Evolutionary conservation across 2,888 invertebrate species (phyloP).

Genomic region (Andrena minutula): DNA sequence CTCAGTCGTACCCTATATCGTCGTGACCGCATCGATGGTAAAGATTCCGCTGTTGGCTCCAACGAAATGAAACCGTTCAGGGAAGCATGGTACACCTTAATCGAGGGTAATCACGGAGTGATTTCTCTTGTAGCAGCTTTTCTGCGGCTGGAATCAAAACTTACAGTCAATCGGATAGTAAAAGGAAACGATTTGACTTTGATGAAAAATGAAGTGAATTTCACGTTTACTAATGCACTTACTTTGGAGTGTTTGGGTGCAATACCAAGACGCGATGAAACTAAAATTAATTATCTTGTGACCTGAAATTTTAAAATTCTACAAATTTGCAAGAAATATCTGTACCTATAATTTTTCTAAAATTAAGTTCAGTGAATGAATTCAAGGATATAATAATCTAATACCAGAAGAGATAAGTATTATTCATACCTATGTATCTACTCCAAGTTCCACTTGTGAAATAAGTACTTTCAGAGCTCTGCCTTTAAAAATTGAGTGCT

Average conservation of each 20-base stretch:
- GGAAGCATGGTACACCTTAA: slow-evolving; percentile 13
- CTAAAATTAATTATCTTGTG: not conserved
- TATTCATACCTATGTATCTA: too few relatives aligned
- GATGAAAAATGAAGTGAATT: slow-evolving; percentile 4
- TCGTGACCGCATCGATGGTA: slow-evolving; percentile 16
- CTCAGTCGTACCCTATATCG: slow-evolving; percentile 15
- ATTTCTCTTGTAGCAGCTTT: not conserved
- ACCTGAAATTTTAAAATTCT: too few relatives aligned
- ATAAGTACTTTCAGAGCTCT: not conserved
- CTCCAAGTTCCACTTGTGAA: not conserved
- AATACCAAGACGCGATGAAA: not conserved
- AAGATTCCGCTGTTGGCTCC: slow-evolving; percentile 9
- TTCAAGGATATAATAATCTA: too few relatives aligned
- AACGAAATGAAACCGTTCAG: not conserved
- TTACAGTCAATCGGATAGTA: slow-evolving; percentile 4
- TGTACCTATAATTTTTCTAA: too few relatives aligned
- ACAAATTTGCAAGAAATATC: too few relatives aligned
- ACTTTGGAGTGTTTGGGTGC: not conserved
- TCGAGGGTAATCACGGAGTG: slow-evolving; percentile 5
- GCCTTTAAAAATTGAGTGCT: too few relatives aligned
- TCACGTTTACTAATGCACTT: slow-evolving; percentile 10
- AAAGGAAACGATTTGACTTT: slow-evolving; percentile 6
- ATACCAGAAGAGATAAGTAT: too few relatives aligned
- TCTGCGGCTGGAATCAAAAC: not conserved
- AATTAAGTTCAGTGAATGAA: too few relatives aligned